These are phyloP conservation scores for Orthonevra nobilis DNA, from an alignment of 2,888 invertebrate species.

Conservation along the genomic window DNA sequence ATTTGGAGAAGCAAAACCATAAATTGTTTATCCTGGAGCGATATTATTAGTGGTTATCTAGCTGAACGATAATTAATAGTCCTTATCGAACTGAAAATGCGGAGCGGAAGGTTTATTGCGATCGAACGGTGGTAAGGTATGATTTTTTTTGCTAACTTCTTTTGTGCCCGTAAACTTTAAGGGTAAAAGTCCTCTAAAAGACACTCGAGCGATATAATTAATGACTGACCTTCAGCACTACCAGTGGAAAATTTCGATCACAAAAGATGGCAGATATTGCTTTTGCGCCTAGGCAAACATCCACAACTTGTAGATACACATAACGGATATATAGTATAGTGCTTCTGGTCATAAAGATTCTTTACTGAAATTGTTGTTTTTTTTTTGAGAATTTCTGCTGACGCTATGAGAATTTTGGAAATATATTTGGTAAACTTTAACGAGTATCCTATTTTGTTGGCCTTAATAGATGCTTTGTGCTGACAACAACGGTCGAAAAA, in stretches of 20 bases:
- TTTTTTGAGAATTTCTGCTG: constrained; percentile 47
- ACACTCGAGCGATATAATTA: constrained; percentile 50
- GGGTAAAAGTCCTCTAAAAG: constrained; percentile 30
- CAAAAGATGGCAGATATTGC: constrained; percentile 27
- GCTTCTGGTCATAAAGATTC: constrained; percentile 21
- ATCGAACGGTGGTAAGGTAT: constrained; percentile 48
- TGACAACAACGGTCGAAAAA: constrained; percentile 25
- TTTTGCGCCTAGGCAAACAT: constrained; percentile 5
- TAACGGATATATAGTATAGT: background rate
- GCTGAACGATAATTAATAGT: constrained; percentile 54
- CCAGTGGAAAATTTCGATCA: constrained; percentile 31
- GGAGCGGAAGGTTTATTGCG: constrained; percentile 18
- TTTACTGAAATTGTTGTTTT: constrained; percentile 25
- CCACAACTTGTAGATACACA: constrained; percentile 16
- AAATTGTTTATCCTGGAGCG: constrained; percentile 25
- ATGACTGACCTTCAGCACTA: constrained; percentile 50
- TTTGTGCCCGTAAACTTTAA: constrained; percentile 2
- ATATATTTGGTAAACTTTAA: constrained; percentile 58
- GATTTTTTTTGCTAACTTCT: constrained; percentile 36
- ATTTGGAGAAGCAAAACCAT: constrained; percentile 22
- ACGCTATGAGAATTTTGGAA: constrained; percentile 39
- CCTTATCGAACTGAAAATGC: constrained; percentile 40
- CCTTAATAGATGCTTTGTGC: constrained; percentile 13
- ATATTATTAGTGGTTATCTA: constrained; percentile 33
- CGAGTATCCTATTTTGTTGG: constrained; percentile 13